Evolutionary conservation across 2,797 vertebrate species (phyloP), one percentile per base, ranked within the genome.

Genomic region (Malurus leucopterus): DNA sequence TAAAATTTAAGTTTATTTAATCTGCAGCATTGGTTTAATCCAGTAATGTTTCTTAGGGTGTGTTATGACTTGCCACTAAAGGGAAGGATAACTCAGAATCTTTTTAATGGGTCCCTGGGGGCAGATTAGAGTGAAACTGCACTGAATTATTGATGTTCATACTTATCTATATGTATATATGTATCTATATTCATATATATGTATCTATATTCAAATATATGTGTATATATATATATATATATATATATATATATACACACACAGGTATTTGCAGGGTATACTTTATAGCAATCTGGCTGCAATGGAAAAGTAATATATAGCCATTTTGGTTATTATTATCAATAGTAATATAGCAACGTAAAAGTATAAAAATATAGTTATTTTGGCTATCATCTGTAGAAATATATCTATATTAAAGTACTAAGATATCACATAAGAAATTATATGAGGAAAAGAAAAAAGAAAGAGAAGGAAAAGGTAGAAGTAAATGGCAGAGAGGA

Each of bases 31-130:
- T 91, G 15, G 9, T 44, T 88, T 75, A 8, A 76, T 23, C 22
- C 27, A 46, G 8, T 51, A 75, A 62, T 27, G 5, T 61, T 6
- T 75, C 20, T 58, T 26, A 17, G 11, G 4, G 4, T 11, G 1
- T 20, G 5, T 38, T 50, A 21, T 32, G 38, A 51, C 14, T 8
- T 0, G 0, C 2, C 8, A 19, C 11, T 3, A 4, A 38, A 51
- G 44, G 38, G 24, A 23, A 51, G 29, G 6, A 11, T 38, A 57
- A 13, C 19, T 50, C 16, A 14, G 2, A 1, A 29, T 38, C 13
- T 63, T 69, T n/a, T 70, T 64, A 50, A 50, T 32, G 38, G 38
- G 32, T 44, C n/a, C 7, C 32, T 1, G 1, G 6, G 23, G 16
- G 19, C 19, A 50, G 20, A 30, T 44, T 17, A 29, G 15, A 50